These are phyloP conservation scores for Diarsia mendica DNA, from an alignment of 2,888 invertebrate species.

Conservation along the genomic window DNA sequence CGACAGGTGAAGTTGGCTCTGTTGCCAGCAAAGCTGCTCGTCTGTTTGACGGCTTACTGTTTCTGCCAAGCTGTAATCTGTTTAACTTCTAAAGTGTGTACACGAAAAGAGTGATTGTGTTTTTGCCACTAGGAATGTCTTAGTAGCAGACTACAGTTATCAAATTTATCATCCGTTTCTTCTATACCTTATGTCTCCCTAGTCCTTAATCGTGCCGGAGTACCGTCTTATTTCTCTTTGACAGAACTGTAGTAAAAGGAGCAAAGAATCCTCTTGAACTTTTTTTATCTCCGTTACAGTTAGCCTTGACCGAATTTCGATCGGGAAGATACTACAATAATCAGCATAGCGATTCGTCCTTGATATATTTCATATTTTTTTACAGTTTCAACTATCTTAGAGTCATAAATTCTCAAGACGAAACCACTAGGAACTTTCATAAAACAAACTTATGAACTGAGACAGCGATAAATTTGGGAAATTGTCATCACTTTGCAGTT, in stretches of 20 bases:
- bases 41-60: neutral
- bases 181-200: neutral
- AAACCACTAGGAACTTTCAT: conserved; percentile 2
- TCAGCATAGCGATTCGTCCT: neutral
- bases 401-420: neutral
- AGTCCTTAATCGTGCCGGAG: neutral
- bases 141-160: no score
- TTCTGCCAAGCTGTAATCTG: neutral
- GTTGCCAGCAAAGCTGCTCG: no score
- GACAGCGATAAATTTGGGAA: conserved; percentile 7
- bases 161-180: no score
- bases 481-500: conserved; percentile 11
- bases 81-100: neutral
- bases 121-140: no score
- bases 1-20: no score
- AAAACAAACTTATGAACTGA: conserved; percentile 4
- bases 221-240: neutral
- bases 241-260: neutral
- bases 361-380: neutral
- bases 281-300: neutral
- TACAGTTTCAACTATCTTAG: neutral
- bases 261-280: neutral
- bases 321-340: no score
- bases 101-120: neutral
- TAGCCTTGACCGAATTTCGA: neutral